A percentile compares a stretch with the other conserved stretches of the same genome.
Conservation (phyloP, 2,113 vertebrate species). For the Apteryx mantelli region DNA sequence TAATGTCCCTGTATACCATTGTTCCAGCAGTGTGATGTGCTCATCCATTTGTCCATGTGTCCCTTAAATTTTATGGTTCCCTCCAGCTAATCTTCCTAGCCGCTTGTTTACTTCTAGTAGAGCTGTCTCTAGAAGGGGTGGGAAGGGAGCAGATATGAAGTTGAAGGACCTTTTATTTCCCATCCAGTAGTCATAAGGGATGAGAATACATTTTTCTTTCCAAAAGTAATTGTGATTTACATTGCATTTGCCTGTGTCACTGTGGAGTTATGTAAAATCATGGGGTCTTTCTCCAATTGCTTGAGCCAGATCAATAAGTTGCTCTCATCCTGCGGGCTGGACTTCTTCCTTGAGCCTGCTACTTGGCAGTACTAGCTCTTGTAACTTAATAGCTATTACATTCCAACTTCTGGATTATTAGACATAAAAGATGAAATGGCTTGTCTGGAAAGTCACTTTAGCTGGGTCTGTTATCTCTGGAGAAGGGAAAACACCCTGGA, state of each 20-base stretch:
- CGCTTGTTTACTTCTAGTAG: background rate
- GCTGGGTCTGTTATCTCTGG: background rate
- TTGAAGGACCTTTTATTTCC: background rate
- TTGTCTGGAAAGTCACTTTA: background rate
- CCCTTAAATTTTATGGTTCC: background rate
- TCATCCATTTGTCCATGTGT: background rate
- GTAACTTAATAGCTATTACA: background rate
- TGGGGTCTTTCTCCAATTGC: background rate
- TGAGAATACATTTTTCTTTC: rapidly evolving
- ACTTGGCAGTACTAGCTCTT: background rate
- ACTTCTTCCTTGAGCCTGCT: background rate
- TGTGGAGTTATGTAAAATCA: background rate
- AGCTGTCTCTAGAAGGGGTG: background rate
- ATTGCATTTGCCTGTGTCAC: background rate
- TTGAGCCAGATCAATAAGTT: background rate
- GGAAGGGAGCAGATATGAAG: background rate
- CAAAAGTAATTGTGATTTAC: background rate
- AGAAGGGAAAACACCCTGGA: background rate
- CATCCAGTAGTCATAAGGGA: background rate
- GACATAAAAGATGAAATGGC: background rate
- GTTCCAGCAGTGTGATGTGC: background rate
- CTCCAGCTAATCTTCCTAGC: background rate
- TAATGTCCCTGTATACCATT: background rate
- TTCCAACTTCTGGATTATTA: background rate
- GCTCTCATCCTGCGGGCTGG: background rate